Evolutionary conservation across 2,113 vertebrate species (phyloP).

Genomic region (Notarius lentiginosus): DNA sequence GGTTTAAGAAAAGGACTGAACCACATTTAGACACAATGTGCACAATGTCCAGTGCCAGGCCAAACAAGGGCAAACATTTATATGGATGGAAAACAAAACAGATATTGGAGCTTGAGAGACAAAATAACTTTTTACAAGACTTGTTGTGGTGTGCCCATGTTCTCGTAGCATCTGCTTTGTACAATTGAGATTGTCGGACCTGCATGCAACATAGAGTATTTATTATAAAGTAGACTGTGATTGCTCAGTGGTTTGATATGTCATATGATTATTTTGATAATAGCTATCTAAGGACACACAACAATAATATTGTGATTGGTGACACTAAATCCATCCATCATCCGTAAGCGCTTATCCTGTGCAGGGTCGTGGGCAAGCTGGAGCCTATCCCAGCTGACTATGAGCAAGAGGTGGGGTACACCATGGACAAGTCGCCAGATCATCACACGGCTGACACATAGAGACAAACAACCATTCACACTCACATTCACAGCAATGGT

Average conservation of each 20-base stretch:
- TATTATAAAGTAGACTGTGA: neutral
- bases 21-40: conserved; percentile 50
- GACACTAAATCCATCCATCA: too few species aligned
- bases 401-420: too few species aligned
- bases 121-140: neutral
- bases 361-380: too few species aligned
- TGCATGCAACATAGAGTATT: neutral
- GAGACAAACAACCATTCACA: too few species aligned
- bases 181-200: neutral
- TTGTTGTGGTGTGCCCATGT: conserved; percentile 22
- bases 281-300: too few species aligned
- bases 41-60: conserved; percentile 33
- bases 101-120: neutral
- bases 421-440: too few species aligned
- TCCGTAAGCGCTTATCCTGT: too few species aligned
- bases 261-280: neutral
- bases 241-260: neutral
- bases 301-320: neutral
- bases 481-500: too few species aligned
- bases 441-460: too few species aligned
- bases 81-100: conserved; percentile 33
- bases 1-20: conserved; percentile 36
- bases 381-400: too few species aligned
- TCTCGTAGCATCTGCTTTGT: neutral
- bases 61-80: conserved; percentile 50